A percentile compares a stretch with the other conserved stretches of the same genome.
phyloP scores from a whole-genome alignment of 2,888 invertebrate genomes.

The Spodoptera picta region DNA sequence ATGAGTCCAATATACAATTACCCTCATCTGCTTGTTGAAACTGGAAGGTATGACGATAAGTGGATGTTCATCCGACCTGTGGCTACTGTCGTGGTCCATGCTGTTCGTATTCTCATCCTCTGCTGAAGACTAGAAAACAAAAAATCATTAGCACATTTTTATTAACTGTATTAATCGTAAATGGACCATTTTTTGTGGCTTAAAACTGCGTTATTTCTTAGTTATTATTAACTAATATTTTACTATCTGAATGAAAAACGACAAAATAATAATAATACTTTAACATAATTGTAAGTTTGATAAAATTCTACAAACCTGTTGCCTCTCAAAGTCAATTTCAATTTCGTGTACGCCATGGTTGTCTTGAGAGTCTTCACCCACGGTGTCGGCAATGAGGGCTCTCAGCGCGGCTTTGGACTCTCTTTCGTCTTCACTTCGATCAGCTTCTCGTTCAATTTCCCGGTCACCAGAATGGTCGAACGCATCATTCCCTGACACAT shows the following conservation, averaged over 20 bases:
- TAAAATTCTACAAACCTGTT: constrained; percentile 22
- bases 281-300: too few species aligned
- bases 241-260: too few species aligned
- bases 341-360: constrained; percentile 58
- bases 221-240: too few species aligned
- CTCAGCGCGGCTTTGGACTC: constrained; percentile 61
- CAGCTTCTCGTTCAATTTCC: constrained; percentile 1
- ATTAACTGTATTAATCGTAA: background rate
- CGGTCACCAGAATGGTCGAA: constrained; percentile 20
- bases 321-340: constrained; percentile 49
- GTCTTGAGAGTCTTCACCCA: constrained; percentile 45
- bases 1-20: constrained; percentile 1
- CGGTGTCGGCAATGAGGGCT: constrained; percentile 58
- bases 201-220: too few species aligned
- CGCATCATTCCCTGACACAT: constrained; percentile 21
- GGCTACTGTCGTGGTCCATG: constrained; percentile 44
- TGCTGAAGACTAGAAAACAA: constrained; percentile 29
- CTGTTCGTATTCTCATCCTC: constrained; percentile 42
- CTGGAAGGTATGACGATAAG: constrained; percentile 74
- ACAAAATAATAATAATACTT: too few species aligned
- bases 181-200: too few species aligned
- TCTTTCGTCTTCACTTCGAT: constrained; percentile 11
- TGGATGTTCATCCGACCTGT: constrained; percentile 64
- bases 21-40: constrained; percentile 54
- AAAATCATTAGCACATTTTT: background rate